Conservation (phyloP, 1,140 invertebrate genomes). For the Cepaea nemoralis region DNA sequence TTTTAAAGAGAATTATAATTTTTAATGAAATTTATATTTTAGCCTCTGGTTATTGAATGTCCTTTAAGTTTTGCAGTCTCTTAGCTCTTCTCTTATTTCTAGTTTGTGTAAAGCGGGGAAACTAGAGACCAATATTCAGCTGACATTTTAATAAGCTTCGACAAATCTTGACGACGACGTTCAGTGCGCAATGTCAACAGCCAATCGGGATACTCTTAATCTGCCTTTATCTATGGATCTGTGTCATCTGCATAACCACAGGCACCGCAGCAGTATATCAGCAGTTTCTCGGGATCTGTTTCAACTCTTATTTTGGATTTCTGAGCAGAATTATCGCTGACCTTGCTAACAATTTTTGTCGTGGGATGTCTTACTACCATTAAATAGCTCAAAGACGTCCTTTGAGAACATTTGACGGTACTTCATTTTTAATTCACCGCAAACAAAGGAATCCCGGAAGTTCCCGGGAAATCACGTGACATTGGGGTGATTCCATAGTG, state of each 20-base stretch:
- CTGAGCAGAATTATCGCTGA: conserved; percentile 38
- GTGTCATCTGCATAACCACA: conserved; percentile 83
- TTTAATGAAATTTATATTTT: background rate
- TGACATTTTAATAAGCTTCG: conserved; percentile 79
- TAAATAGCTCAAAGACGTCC: too few species aligned
- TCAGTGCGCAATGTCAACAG: conserved; percentile 83
- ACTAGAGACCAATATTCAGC: conserved; percentile 82
- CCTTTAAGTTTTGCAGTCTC: conserved; percentile 24
- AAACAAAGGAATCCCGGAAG: too few species aligned
- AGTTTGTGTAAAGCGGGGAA: conserved; percentile 41
- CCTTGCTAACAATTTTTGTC: conserved; percentile 50
- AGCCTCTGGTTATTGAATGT: conserved; percentile 31
- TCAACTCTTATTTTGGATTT: conserved; percentile 77
- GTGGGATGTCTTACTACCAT: too few species aligned
- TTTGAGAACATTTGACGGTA: too few species aligned
- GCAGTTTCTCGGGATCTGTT: conserved; percentile 84
- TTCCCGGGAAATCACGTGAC: too few species aligned
- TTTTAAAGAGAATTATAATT: too few species aligned
- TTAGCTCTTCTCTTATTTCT: conserved; percentile 43
- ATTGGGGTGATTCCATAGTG: too few species aligned
- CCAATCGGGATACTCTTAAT: conserved; percentile 94
- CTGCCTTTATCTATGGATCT: conserved; percentile 86
- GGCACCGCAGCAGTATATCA: conserved; percentile 87
- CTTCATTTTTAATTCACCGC: too few species aligned
- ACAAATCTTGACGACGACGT: conserved; percentile 76